Evolutionary conservation across 2,888 invertebrate genomes (phyloP), one percentile per base, ranked within the genome.

Genomic region (Diaperis boleti): DNA sequence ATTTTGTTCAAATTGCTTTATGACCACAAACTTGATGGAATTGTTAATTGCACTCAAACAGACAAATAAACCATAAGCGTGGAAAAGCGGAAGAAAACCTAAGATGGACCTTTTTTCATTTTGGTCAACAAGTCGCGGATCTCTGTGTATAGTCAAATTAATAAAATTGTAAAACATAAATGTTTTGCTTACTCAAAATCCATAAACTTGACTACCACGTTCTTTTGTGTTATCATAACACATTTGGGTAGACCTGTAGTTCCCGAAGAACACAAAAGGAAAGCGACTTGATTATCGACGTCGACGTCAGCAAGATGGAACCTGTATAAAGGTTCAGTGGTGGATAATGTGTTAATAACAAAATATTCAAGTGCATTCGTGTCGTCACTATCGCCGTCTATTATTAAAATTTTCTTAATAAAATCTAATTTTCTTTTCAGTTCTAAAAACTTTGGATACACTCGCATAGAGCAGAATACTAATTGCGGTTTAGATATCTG

Each of bases 161-260:
- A 22, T n/a, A 37, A 22, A 67, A 61, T 33, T 35, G 7, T 14
- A 17, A 26, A 29, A 18, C 3, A 42, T 10, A 26, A 15, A 20
- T 18, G 13, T 17, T 14, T 15, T 41, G 39, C 59, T 59, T 10
- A 56, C 55, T 35, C 41, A 3, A 50, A 55, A 5, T 69, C 67
- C 10, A 49, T 10, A 10, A 63, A 42, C 33, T 65, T 59, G 6
- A 45, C 26, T 6, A 67, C 8, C 11, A 74, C 29, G 55, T 89
- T 89, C 57, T 82, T 78, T 75, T 89, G 87, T 1, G 87, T 86
- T 37, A 89, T 77, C 79, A 85, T 82, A 1, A 89, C 88, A 29
- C 88, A 89, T 79, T 90, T 90, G 0, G 89, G 87, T 71, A 89
- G 78, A 0, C 90, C 91, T 10, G 87, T 87, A 0, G 91, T 91